Base-by-base conservation (phyloP, 1,140 invertebrate genomes). In the Anastrepha ludens region DNA sequence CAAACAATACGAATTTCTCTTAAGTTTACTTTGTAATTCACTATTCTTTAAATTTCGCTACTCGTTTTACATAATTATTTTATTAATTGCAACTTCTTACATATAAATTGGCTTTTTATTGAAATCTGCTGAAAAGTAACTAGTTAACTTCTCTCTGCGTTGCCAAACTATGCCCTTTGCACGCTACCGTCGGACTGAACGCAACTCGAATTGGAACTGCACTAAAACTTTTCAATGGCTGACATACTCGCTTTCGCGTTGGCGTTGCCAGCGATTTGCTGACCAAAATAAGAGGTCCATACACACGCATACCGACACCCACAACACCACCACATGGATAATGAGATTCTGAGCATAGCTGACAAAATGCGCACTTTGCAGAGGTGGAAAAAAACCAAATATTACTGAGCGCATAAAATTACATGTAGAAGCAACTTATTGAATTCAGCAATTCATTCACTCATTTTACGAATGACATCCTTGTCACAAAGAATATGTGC, bases 151-250 rank as follows among this genome's bases (percentile, higher is more conserved):
- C 74, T 55, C n/a, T 55, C 47, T 55, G 74, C 47, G 74, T 81
- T 81, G 8, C 74, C 74, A 81, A 81, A 81, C 74, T 55, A 17
- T 81, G 47, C 74, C 20, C 74, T 44, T 81, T 81, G 74, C 74
- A 81, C 47, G 74, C 74, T 81, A 41, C 74, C 74, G 74, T 81
- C 74, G 44, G 58, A 81, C 74, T 81, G 74, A 81, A 81, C 74
- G 44, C 74, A 81, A 81, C 47, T 81, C 74, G 47, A 55, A 55
- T 47, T 81, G 74, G 47, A 81, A 81, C 74, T 81, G 74, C 50
- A 81, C 74, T 81, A 81, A 81, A 81, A 81, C 44, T 81, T 81
- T 81, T 81, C 47, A 81, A 81, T 81, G 9, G 74, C 74, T 81
- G 74, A 81, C 74, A 81, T 55, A 17, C 74, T 55, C 15, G 20